Percentiles rank a stretch among this genome's conserved stretches.
phyloP scores from a whole-genome alignment of 1,140 invertebrate genomes.

The Bursaphelenchus mucronatus region DNA sequence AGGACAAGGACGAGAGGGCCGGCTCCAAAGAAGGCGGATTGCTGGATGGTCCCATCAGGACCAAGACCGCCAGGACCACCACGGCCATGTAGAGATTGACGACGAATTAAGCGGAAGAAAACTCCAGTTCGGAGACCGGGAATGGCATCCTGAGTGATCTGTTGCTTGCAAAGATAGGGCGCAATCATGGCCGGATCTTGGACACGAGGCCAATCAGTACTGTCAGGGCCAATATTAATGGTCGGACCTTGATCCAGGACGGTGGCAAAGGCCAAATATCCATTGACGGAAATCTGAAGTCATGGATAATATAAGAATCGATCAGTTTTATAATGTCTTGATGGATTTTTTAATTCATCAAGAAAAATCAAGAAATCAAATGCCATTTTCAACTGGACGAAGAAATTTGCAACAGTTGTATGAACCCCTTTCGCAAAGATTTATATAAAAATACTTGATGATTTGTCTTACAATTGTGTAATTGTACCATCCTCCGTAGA shows the following conservation, averaged over 20 bases:
- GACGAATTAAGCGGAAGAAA: conserved; percentile 55
- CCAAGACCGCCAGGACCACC: conserved; percentile 32
- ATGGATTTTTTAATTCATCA: too few relatives aligned
- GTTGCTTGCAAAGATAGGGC: conserved; percentile 59
- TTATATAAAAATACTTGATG: too few relatives aligned
- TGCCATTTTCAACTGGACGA: too few relatives aligned
- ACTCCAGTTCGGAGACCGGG: conserved; percentile 55
- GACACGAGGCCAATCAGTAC: conserved; percentile 56
- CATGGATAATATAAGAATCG: neutral
- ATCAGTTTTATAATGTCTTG: too few relatives aligned
- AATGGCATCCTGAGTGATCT: conserved; percentile 54
- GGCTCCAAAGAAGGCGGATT: conserved; percentile 56
- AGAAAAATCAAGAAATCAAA: too few relatives aligned
- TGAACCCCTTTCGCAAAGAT: too few relatives aligned
- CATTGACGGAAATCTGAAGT: conserved; percentile 58
- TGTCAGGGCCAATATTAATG: conserved; percentile 57
- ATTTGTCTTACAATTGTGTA: conserved; percentile 54
- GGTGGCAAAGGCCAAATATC: conserved; percentile 58
- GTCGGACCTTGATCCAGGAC: conserved; percentile 60
- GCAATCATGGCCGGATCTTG: conserved; percentile 61
- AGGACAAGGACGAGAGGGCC: conserved; percentile 45
- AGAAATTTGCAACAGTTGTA: too few relatives aligned
- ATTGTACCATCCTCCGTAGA: conserved; percentile 60
- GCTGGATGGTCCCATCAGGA: conserved; percentile 39
- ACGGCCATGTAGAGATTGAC: conserved; percentile 57